Conservation (phyloP, 2,113 vertebrate species). For the Mormyrus iriodes region DNA sequence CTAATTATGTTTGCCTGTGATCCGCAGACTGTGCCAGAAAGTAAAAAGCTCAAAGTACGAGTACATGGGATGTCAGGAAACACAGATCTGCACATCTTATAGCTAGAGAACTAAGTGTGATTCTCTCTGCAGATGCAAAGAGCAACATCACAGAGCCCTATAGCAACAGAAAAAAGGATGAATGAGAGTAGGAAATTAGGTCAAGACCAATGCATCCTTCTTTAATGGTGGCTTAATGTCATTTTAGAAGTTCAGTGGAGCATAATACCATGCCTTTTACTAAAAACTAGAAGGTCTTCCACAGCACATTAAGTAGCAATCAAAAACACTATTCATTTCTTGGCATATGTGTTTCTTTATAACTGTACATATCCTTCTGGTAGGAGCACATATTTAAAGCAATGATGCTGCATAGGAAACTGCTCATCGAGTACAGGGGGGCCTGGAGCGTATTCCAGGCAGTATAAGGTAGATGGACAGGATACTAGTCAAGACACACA, state of each 20-base stretch:
- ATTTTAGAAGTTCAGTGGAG: not conserved
- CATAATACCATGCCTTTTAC: not conserved
- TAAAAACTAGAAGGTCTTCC: not conserved
- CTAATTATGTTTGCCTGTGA: not conserved
- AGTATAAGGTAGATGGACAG: not conserved
- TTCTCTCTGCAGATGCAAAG: not conserved
- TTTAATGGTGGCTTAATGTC: not conserved
- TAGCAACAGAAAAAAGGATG: not conserved
- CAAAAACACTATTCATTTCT: not conserved
- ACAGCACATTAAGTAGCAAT: not conserved
- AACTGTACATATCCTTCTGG: not conserved
- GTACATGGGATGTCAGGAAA: not conserved
- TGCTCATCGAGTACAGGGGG: not conserved
- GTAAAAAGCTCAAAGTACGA: not conserved
- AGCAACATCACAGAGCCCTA: not conserved
- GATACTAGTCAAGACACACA: not conserved
- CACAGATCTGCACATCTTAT: not conserved
- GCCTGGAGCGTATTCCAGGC: not conserved
- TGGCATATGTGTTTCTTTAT: not conserved
- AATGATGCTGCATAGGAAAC: not conserved
- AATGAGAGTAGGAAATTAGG: not conserved
- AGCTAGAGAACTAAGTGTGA: not conserved
- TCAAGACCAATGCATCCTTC: not conserved
- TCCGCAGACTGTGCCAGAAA: not conserved
- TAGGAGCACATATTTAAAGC: not conserved